Evolutionary conservation across 53 echinoderm and acorn worm species (phyloP), one percentile per base, ranked within the genome.

Genomic region (Hippasteria phrygiana): DNA sequence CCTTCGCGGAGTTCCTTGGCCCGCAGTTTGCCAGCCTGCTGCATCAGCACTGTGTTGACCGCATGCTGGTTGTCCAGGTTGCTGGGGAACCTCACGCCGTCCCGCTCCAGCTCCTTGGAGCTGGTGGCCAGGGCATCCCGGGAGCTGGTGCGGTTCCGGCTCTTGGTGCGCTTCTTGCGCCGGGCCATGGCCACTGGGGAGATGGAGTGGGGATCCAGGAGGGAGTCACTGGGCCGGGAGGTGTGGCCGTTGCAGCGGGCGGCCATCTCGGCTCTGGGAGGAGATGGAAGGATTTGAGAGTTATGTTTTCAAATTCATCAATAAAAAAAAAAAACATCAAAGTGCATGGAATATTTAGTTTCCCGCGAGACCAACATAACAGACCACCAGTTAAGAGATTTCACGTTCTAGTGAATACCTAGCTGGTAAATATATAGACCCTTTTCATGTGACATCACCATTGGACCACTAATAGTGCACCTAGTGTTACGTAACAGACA

Each of bases 171-270:
- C 40, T 89, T 92, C 74, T 97, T 95, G 37, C 93, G 88, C 62
- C 97, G 86, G 17, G 95, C 92, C 41, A 97, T 87, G 34, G 89
- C 88, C 27, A 97, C 91, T 36, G 97, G 97, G 40, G 97, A 95
- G 33, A 97, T 97, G 82, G 92, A 93, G 71, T 92, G 95, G 45
- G 97, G 97, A 87, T 97, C 97, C 18, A 97, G 93, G 85, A 93
- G 87, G 64, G 88, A 80, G 16, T 90, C 90, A 29, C 80, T 69
- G 34, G 82, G 85, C 22, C 85, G 14, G 11, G 88, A 84, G 55
- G 84, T 37, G 77, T 75, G 55, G 31, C 83, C 77, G 74, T 88
- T 84, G 78, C 85, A 85, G 48, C 88, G 46, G 41, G 34, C 80
- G 1, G 81, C 55, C 18, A 83, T 35, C 59, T 91, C 83, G 81